Percentiles rank a stretch among this genome's conserved stretches.
These are phyloP conservation scores for Suncus etruscus DNA, from an alignment of 2,113 vertebrate species.

Conservation along the genomic window DNA sequence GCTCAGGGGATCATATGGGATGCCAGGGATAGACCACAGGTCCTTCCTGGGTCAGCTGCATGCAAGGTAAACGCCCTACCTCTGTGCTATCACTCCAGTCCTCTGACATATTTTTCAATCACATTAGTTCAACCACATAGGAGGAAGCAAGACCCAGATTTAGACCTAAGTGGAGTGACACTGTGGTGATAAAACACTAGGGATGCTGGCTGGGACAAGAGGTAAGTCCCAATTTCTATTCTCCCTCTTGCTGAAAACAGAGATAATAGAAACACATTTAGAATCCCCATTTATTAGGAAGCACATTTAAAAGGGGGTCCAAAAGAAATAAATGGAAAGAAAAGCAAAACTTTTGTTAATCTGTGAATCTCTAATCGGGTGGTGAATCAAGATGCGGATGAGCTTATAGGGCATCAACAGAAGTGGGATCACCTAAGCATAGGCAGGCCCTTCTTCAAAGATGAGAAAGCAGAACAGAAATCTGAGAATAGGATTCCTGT, in stretches of 20 bases:
- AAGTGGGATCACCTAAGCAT: not conserved
- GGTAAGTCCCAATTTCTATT: not conserved
- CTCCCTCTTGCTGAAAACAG: not conserved
- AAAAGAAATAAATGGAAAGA: constrained; percentile 1
- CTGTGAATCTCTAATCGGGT: not conserved
- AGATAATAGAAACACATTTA: not conserved
- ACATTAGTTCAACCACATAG: constrained; percentile 38
- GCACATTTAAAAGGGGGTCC: not conserved
- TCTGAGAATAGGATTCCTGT: not conserved
- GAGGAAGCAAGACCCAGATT: constrained; percentile 60
- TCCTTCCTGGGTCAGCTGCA: too few species aligned
- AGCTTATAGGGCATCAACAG: fast-evolving
- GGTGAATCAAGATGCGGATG: not conserved
- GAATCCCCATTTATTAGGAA: not conserved
- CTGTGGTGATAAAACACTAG: not conserved
- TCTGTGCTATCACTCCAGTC: too few species aligned
- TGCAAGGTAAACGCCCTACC: too few species aligned
- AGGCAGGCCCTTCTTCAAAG: not conserved
- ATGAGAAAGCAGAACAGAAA: not conserved
- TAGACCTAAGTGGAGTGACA: constrained; percentile 21
- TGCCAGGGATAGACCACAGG: too few species aligned
- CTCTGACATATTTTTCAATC: constrained; percentile 67
- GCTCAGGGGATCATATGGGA: too few species aligned
- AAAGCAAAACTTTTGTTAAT: constrained; percentile 12
- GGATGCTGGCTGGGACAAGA: not conserved